These are phyloP conservation scores for Papio anubis DNA, from an alignment of 2,113 vertebrate genomes.

Conservation along the genomic window DNA sequence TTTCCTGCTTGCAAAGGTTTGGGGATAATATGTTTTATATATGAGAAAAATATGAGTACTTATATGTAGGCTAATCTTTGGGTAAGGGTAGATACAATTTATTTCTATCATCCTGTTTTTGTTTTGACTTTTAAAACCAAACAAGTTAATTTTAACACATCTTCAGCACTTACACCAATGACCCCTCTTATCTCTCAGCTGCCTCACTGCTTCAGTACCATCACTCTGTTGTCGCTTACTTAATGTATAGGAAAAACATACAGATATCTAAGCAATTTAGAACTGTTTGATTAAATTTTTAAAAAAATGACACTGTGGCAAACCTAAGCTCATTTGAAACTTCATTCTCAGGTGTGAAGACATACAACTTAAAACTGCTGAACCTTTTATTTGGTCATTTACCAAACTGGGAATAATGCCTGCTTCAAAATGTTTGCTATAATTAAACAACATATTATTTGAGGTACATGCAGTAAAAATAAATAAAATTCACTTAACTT, in stretches of 20 bases:
- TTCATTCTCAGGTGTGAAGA: background rate
- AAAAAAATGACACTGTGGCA: background rate
- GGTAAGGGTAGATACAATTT: background rate
- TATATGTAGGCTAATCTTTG: background rate
- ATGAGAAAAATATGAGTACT: background rate
- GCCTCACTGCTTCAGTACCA: background rate
- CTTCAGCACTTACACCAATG: background rate
- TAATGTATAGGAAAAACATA: background rate
- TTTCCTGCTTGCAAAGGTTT: background rate
- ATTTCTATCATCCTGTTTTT: background rate
- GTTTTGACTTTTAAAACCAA: background rate
- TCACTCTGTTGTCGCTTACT: background rate
- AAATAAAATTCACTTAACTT: background rate
- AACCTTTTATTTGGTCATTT: background rate
- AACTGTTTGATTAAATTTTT: background rate
- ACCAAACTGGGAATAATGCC: background rate
- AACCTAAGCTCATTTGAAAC: background rate
- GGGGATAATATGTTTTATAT: background rate
- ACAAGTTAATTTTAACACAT: background rate
- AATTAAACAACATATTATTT: background rate
- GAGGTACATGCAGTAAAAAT: background rate
- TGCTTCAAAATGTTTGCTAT: background rate
- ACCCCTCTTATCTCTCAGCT: background rate
- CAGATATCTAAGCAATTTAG: background rate
- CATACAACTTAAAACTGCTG: background rate